Base-by-base conservation (phyloP, 2,113 vertebrate genomes). In the Argyrosomus japonicus region DNA sequence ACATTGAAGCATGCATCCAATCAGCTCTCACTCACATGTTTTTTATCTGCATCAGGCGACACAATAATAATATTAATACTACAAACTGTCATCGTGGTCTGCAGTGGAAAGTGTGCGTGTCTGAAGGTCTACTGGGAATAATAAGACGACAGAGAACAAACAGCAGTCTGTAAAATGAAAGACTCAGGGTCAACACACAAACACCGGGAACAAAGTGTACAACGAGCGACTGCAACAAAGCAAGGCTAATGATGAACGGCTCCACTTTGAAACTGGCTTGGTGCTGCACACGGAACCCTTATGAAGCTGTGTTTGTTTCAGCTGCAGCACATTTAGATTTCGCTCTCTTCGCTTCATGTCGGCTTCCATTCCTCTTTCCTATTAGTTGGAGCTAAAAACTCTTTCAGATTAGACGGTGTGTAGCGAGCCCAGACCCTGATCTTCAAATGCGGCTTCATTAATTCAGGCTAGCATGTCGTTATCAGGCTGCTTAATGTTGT, bases 91-190 rank as follows among this genome's bases (percentile, higher is more conserved):
- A 56, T 36, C n/a, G 9, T 63, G 48, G 75, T 77, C 56, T 75
- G 63, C 64, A 15, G 36, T 63, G 21, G 47, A 25, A 63, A 25
- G 18, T 54, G 36, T 1, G 4, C 5, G 23, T 32, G 47, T 69
- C 29, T 75, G 72, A 75, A 68, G 19, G 25, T 14, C 63, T 54
- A 0, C 47, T 61, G 47, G 56, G 71, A 68, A 47, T 23, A 54
- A 63, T 3, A 48, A 25, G 53, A 10, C 45, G 23, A 40, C 65
- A 27, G 25, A 61, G 71, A 68, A 68, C 63, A 74, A 74, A 75
- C 47, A 75, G 32, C 63, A 60, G 63, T 62, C 68, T 77, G 50
- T 53, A 13, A 68, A 83, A 68, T n/a, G 3, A 61, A 68, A 53
- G 54, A 53, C 45, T 62, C 69, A 78, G 80, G 56, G 69, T 68